Evolutionary conservation across 2,797 vertebrate genomes (phyloP).

Genomic region (Paramormyrops hopkinsi): DNA sequence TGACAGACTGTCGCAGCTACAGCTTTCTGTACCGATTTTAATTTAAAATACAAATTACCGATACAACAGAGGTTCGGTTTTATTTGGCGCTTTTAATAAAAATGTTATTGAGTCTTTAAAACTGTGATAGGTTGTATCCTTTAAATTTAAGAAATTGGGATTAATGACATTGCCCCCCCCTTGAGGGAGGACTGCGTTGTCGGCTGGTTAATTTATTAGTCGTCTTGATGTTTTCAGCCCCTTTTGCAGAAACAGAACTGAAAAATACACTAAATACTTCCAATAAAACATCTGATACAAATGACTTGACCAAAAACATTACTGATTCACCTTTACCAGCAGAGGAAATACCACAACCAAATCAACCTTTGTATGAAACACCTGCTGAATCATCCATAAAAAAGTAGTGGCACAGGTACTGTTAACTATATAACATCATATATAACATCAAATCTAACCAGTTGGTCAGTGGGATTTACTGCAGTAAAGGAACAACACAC

Average conservation of each 20-base stretch:
- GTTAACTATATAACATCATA: not conserved
- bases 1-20: not conserved
- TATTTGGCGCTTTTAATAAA: not conserved
- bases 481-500: not conserved
- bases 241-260: not conserved
- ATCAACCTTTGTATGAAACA: not conserved
- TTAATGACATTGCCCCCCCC: not conserved
- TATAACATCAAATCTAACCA: not conserved
- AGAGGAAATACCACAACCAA: not conserved
- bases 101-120: not conserved
- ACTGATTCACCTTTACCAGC: not conserved
- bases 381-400: not conserved
- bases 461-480: not conserved
- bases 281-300: not conserved
- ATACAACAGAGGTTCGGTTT: not conserved
- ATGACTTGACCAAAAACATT: not conserved
- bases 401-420: not conserved
- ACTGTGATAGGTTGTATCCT: not conserved
- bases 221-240: not conserved
- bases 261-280: not conserved
- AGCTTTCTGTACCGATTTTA: not conserved
- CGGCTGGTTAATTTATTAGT: not conserved
- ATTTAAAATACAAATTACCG: not conserved
- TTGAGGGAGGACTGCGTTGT: not conserved
- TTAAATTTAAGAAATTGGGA: not conserved